Percentiles rank a stretch among this genome's conserved stretches.
These are phyloP conservation scores for Rana temporaria DNA, from an alignment of 2,113 vertebrate species.

Conservation along the genomic window DNA sequence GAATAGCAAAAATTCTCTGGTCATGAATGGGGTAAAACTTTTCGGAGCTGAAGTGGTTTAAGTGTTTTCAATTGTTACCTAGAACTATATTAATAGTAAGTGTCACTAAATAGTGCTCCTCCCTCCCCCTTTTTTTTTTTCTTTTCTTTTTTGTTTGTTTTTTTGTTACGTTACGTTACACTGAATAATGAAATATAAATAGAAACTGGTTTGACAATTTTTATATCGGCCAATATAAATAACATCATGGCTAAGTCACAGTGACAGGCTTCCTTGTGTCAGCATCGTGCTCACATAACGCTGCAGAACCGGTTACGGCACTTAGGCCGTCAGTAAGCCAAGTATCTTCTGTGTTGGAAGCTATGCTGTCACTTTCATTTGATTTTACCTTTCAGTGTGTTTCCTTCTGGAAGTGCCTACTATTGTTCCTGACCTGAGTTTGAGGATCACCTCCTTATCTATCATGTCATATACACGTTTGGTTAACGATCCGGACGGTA, in stretches of 20 bases:
- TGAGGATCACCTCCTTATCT: background rate
- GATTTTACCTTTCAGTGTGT: background rate
- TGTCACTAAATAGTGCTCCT: too few species aligned
- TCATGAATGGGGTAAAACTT: too few species aligned
- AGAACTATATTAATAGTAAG: too few species aligned
- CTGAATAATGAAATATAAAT: background rate
- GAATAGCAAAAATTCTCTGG: too few species aligned
- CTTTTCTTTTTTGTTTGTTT: too few species aligned
- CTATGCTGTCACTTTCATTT: background rate
- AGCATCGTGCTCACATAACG: background rate
- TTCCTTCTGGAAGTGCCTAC: background rate
- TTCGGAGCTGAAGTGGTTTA: too few species aligned
- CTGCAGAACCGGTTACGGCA: background rate
- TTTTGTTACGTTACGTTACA: background rate
- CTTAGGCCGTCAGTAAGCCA: background rate
- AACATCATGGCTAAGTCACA: background rate
- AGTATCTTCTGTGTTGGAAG: background rate
- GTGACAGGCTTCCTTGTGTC: background rate
- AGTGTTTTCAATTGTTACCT: too few species aligned
- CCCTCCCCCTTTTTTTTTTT: too few species aligned
- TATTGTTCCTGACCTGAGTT: background rate
- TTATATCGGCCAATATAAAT: background rate
- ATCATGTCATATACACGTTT: slow-evolving; percentile 12
- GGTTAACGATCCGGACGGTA: background rate
- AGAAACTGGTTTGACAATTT: background rate